Evolutionary conservation across 2,888 invertebrate species (phyloP), one percentile per base, ranked within the genome.

Genomic region (Caradrina clavipalpis): DNA sequence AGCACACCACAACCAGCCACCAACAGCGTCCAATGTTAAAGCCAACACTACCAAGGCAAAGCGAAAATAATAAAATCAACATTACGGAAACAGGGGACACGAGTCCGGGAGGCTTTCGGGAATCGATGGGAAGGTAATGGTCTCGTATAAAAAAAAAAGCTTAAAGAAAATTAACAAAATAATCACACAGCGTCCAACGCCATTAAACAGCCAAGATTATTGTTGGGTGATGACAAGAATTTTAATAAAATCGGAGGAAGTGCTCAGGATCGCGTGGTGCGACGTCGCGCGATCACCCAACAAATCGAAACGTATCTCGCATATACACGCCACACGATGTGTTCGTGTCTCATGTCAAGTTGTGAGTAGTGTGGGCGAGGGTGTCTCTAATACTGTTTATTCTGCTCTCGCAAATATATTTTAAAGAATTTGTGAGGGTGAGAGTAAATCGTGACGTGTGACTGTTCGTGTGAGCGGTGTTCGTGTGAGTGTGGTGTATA

Each of bases 11-110:
- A 89, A 89, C 95, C 95, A 94, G 93, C 93, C 92, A 93, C 92
- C 91, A 85, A 88, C 90, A 86, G 92, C 92, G 88, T 90, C 93
- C 93, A 90, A 89, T 93, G 93, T 95, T 94, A 95, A 94, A 93
- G 95, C 95, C 94, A 94, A 95, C 90, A 90, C 94, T 95, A 95
- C 95, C 94, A 94, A 95, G 94, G 94, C 95, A 92, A 96, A 95
- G 95, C 95, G 89, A 88, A 93, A 95, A 94, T 92, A 92, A 94
- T 82, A 87, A 92, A 91, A 90, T 88, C 94, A 95, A 95, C 96
- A 93, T 95, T 95, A 96, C 96, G 96, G 94, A 94, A 91, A 94
- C 95, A 92, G 93, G 87, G 95, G 94, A 94, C 91, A 90, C 92
- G 95, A 91, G 94, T 94, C 94, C 95, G 89, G 95, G 95, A 95